A percentile compares a stretch with the other conserved stretches of the same genome.
Conservation (phyloP, 2,113 vertebrate species). For the Pedetes capensis region DNA sequence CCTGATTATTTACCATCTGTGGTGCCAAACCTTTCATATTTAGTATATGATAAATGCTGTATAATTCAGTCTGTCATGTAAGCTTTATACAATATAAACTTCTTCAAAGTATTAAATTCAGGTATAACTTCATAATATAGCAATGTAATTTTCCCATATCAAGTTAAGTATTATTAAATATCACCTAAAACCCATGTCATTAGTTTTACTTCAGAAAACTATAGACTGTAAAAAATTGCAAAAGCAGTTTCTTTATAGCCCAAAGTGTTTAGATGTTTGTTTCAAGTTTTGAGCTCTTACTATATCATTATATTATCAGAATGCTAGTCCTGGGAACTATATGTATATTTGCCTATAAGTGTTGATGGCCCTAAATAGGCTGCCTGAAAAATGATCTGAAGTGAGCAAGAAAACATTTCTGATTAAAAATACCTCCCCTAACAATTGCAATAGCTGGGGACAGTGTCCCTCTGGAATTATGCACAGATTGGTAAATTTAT, state of each 20-base stretch:
- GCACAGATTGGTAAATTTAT: background rate
- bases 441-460: background rate
- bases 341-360: background rate
- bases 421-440: background rate
- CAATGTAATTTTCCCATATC: background rate
- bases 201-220: background rate
- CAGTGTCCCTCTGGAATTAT: background rate
- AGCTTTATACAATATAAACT: background rate
- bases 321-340: background rate
- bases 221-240: background rate
- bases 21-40: constrained; percentile 16
- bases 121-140: background rate
- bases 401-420: background rate
- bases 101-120: constrained; percentile 34
- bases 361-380: background rate
- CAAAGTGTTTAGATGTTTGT: background rate
- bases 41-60: constrained; percentile 23
- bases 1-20: background rate
- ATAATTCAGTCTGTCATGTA: background rate
- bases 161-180: background rate
- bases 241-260: background rate
- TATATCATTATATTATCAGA: background rate
- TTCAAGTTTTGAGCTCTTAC: background rate
- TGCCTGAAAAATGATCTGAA: background rate
- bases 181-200: background rate